phyloP scores from a whole-genome alignment of 1,140 invertebrate genomes.

The Batillaria attramentaria region DNA sequence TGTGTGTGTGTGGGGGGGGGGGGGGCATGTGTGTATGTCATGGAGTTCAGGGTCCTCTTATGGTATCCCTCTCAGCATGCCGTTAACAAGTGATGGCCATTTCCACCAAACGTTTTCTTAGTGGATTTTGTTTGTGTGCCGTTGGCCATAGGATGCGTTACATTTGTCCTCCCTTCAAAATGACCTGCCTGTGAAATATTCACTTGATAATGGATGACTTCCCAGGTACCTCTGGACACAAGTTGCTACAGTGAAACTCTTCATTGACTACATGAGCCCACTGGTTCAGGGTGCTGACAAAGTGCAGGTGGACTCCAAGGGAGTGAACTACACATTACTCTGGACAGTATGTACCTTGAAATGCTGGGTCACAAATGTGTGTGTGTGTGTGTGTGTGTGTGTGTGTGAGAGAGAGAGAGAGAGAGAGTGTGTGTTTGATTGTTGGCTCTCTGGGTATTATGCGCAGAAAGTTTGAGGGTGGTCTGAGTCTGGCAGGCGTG shows the following conservation, averaged over 20 bases:
- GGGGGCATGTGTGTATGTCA: too few relatives aligned
- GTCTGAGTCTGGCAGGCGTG: too few relatives aligned
- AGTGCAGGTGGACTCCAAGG: not conserved
- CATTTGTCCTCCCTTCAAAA: not conserved
- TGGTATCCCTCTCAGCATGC: too few relatives aligned
- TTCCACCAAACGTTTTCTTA: too few relatives aligned
- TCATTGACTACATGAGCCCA: conserved; percentile 28
- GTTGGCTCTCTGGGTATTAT: too few relatives aligned
- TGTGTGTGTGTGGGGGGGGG: too few relatives aligned
- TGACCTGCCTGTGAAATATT: not conserved
- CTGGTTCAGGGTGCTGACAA: not conserved
- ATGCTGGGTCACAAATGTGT: not conserved
- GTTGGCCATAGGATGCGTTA: too few relatives aligned
- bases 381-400: not conserved
- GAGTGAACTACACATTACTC: conserved; percentile 20
- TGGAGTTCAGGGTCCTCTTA: too few relatives aligned
- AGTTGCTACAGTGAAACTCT: conserved; percentile 24
- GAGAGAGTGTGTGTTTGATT: not conserved
- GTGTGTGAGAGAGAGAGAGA: not conserved
- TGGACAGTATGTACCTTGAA: conserved; percentile 31
- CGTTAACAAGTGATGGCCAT: too few relatives aligned
- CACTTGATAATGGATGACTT: not conserved
- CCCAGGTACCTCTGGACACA: conserved; percentile 19
- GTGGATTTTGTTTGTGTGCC: too few relatives aligned
- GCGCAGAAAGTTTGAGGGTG: too few relatives aligned